Conservation (phyloP, 2,888 invertebrate species). For the Mimas tiliae region DNA sequence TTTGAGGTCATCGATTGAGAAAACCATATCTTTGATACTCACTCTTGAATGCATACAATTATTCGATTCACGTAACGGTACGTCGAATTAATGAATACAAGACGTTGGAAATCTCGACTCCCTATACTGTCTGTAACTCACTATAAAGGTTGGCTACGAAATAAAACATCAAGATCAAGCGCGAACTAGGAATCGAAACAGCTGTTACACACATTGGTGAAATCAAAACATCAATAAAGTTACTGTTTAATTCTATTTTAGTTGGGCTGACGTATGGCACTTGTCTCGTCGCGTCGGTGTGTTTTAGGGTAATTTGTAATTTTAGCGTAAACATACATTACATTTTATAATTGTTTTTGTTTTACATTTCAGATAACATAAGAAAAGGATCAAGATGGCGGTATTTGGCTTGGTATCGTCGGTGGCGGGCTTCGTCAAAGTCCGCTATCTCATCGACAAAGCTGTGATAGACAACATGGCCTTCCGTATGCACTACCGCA, state of each 20-base stretch:
- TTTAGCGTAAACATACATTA: constrained; percentile 19
- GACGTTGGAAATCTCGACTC: constrained; percentile 45
- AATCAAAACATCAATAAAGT: constrained; percentile 70
- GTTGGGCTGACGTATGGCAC: constrained; percentile 70
- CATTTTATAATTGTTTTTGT: constrained; percentile 30
- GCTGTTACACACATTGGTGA: constrained; percentile 69
- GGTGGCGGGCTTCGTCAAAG: constrained; percentile 95
- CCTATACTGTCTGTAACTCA: constrained; percentile 47
- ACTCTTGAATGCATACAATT: constrained; percentile 39
- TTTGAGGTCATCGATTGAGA: constrained; percentile 78
- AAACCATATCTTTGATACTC: constrained; percentile 49
- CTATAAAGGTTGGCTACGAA: constrained; percentile 47
- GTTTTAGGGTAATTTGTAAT: not conserved
- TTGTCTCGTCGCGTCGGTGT: constrained; percentile 59
- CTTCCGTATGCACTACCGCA: constrained; percentile 94
- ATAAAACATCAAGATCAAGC: constrained; percentile 50
- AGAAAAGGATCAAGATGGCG: constrained; percentile 85
- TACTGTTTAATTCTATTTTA: constrained; percentile 74
- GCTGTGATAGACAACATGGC: constrained; percentile 96
- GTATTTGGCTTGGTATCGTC: constrained; percentile 94
- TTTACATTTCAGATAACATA: constrained; percentile 64
- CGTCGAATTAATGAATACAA: constrained; percentile 46
- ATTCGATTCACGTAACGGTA: constrained; percentile 54
- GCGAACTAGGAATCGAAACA: constrained; percentile 52
- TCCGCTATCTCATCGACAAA: constrained; percentile 94